Evolutionary conservation across 2,113 vertebrate species (phyloP).

Genomic region (Barbus barbus): DNA sequence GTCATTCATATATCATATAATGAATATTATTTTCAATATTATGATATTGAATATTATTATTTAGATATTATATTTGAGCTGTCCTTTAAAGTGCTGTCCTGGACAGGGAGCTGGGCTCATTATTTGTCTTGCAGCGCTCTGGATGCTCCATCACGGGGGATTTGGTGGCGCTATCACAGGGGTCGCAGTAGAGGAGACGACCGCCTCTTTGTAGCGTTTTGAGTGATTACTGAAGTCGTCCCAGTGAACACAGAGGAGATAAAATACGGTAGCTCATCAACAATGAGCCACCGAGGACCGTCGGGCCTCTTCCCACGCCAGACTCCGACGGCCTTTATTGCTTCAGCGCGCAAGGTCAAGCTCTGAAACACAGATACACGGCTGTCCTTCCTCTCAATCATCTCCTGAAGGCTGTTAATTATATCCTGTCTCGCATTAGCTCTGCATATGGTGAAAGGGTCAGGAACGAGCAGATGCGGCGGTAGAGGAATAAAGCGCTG

Average conservation of each 20-base stretch:
- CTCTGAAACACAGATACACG: slow-evolving; percentile 26
- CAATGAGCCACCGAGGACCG: slow-evolving; percentile 29
- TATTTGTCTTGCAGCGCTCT: not conserved
- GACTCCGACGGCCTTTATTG: not conserved
- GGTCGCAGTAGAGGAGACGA: slow-evolving; percentile 49
- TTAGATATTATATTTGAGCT: too few species aligned
- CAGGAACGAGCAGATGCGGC: too few species aligned
- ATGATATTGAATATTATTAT: too few species aligned
- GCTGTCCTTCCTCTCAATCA: slow-evolving; percentile 4
- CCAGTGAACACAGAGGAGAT: slow-evolving; percentile 33
- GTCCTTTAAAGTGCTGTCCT: too few species aligned
- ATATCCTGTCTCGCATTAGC: too few species aligned
- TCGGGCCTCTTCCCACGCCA: slow-evolving; percentile 20
- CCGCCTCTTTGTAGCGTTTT: slow-evolving; percentile 37
- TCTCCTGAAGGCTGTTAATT: slow-evolving; percentile 24
- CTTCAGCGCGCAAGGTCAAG: slow-evolving; percentile 46
- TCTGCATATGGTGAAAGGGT: too few species aligned
- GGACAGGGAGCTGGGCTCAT: not conserved
- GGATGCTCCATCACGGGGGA: not conserved
- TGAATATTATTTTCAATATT: too few species aligned
- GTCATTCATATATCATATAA: too few species aligned
- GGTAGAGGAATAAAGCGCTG: not conserved
- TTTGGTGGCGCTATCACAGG: not conserved
- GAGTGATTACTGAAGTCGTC: slow-evolving; percentile 50
- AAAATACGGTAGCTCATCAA: slow-evolving; percentile 38